Percentiles rank a stretch among this genome's conserved stretches.
Conservation (phyloP, 2,797 vertebrate genomes). For the Oreochromis mossambicus region DNA sequence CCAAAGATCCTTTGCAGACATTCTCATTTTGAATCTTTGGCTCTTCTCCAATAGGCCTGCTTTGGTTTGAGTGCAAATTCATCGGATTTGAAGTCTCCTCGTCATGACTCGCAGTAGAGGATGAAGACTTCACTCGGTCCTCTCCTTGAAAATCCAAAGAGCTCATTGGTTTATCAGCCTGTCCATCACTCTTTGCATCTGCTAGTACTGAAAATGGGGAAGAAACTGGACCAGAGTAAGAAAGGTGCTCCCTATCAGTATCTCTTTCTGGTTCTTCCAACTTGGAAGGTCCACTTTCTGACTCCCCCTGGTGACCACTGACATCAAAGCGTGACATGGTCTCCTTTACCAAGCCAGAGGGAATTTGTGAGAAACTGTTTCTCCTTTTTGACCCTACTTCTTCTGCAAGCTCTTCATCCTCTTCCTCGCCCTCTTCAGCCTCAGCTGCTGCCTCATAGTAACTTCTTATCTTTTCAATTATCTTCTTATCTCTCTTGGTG, state of each 20-base stretch:
- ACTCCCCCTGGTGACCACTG: conserved; percentile 46
- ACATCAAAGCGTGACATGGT: conserved; percentile 73
- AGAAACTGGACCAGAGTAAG: not conserved
- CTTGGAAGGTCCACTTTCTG: conserved; percentile 18
- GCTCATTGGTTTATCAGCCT: not conserved
- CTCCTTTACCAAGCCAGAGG: conserved; percentile 75
- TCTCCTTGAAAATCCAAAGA: not conserved
- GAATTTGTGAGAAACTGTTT: conserved; percentile 78
- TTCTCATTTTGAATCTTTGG: not conserved
- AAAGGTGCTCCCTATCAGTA: not conserved
- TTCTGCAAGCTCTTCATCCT: conserved; percentile 45
- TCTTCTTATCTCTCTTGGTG: conserved; percentile 73
- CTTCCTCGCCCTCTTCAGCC: conserved; percentile 49
- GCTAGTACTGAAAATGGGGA: not conserved
- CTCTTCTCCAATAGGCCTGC: not conserved
- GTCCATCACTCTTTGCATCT: not conserved
- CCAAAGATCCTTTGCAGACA: not conserved
- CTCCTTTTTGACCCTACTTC: conserved; percentile 35
- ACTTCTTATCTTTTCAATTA: conserved; percentile 81
- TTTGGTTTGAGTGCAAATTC: not conserved
- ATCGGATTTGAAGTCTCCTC: not conserved
- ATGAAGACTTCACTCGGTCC: not conserved
- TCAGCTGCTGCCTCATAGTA: conserved; percentile 78
- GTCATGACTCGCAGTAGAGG: not conserved
- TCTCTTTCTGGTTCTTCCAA: not conserved